Conservation (phyloP, 2,797 vertebrate species). For the Myotis myotis region DNA sequence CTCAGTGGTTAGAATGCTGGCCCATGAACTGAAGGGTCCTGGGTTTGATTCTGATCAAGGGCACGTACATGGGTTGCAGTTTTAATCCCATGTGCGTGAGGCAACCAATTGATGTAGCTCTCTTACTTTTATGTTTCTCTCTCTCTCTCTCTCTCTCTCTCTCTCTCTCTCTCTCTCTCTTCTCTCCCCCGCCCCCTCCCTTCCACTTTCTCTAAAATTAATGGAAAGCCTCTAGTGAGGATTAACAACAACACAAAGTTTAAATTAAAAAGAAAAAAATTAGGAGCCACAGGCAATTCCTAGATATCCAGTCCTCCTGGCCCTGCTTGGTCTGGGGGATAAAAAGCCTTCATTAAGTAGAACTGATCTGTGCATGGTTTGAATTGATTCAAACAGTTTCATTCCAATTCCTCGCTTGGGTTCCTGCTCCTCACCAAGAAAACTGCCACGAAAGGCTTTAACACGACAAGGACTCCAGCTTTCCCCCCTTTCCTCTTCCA, state of each 20-base stretch:
- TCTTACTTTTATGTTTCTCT: no score
- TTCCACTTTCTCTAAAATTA: no score
- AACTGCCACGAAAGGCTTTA: neutral
- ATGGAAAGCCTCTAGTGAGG: no score
- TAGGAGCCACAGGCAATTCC: neutral
- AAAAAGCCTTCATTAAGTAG: slow-evolving; percentile 17
- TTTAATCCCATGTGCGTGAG: no score
- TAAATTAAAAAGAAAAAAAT: neutral
- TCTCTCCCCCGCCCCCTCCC: no score
- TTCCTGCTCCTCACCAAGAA: neutral
- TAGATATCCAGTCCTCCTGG: neutral
- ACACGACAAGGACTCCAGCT: neutral
- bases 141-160: no score
- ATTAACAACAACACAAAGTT: neutral
- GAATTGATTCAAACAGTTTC: neutral
- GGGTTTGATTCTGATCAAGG: no score
- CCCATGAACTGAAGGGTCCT: no score
- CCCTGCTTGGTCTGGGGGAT: neutral
- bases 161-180: no score
- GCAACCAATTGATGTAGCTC: no score
- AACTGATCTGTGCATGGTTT: neutral
- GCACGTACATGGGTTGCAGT: no score
- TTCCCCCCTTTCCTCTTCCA: neutral
- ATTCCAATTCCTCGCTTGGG: neutral
- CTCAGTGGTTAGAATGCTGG: no score